Evolutionary conservation across 1,140 invertebrate species (phyloP), one percentile per base, ranked within the genome.

Genomic region (Calliphora vicina): DNA sequence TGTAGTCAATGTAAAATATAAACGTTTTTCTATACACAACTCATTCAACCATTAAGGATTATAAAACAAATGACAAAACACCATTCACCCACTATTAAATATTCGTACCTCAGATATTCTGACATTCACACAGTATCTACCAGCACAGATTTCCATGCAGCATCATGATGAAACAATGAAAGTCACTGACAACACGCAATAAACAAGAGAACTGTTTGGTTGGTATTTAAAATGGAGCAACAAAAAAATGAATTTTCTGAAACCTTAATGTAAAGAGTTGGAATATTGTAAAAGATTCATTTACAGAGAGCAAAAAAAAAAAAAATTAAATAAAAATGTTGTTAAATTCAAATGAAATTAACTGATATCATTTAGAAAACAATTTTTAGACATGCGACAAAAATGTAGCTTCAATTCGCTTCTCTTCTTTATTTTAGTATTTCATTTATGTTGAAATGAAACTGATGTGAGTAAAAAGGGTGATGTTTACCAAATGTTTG

Each of bases 161-260:
- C 20, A 50, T n/a, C 45, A 67, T 10, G 20, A 67, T 67, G n/a
- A 57, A 57, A 67, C 61, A 67, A 67, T 67, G 29, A 42, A 76
- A 76, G 73, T 76, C 73, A 76, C 12, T 76, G 73, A n/a, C 73
- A 76, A 76, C 73, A 76, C 73, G 73, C 29, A 73, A 73, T 27
- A 17, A 67, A 67, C 45, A 67, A 42, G 73, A 76, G 73, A 13
- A 15, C 26, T 73, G 17, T 2, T n/a, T 50, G 35, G 35, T 35
- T 35, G 35, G 45, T 50, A 50, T 50, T 50, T 50, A 50, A 50
- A 67, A 57, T n/a, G 17, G 50, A 57, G 45, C n/a, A 4, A 67
- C n/a, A 67, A 67, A 23, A 10, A 20, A 67, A 20, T 17, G 3
- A 0, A 50, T 50, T 17, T 50, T 50, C 0, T 50, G 45, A 67